Evolutionary conservation across 2,888 invertebrate genomes (phyloP).

Genomic region (Aspidiotus rigidus): DNA sequence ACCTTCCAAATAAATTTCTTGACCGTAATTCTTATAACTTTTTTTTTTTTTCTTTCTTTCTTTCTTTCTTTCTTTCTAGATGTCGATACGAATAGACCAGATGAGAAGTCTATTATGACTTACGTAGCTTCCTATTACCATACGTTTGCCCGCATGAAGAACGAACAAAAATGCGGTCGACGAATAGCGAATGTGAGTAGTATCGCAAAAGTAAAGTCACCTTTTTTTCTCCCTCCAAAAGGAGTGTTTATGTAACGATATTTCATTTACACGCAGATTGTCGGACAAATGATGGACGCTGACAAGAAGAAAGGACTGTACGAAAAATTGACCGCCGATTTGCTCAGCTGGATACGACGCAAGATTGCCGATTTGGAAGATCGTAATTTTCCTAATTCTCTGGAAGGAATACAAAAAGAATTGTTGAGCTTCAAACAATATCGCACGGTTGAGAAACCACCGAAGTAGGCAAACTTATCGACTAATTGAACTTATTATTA

Average conservation of each 20-base stretch:
- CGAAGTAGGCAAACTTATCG: conserved; percentile 58
- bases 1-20: too few species aligned
- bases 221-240: background rate
- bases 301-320: conserved; percentile 87
- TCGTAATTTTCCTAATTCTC: conserved; percentile 81
- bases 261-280: conserved; percentile 58
- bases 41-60: conserved; percentile 13
- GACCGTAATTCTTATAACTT: background rate
- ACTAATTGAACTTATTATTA: too few species aligned
- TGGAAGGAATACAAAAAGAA: conserved; percentile 89
- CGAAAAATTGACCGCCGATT: conserved; percentile 68
- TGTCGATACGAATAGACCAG: conserved; percentile 85
- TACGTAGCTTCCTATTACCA: conserved; percentile 99
- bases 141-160: conserved; percentile 98
- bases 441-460: conserved; percentile 93
- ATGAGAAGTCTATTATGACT: conserved; percentile 97
- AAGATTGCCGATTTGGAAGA: conserved; percentile 76
- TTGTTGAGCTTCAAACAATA: conserved; percentile 87
- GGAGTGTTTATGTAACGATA: background rate
- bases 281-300: conserved; percentile 90
- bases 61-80: conserved; percentile 49
- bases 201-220: background rate
- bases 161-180: conserved; percentile 93
- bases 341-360: conserved; percentile 86
- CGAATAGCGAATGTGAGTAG: conserved; percentile 86